Base-by-base conservation (phyloP, 2,113 vertebrate genomes). In the Neoarius graeffei region DNA sequence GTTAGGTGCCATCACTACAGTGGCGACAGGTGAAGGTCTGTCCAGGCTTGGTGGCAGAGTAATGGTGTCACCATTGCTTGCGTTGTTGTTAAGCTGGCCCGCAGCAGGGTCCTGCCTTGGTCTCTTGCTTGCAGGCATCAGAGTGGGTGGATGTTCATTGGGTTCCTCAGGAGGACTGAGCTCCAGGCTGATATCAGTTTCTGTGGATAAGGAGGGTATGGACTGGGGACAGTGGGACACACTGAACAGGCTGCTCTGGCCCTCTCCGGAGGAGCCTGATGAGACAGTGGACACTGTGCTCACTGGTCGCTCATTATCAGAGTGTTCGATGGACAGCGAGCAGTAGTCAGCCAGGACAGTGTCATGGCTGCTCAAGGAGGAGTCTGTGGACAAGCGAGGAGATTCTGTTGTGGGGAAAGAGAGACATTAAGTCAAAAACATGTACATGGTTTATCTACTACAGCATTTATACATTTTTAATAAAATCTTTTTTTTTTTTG, bases 211-310 rank as follows among this genome's bases (percentile, higher is more conserved):
- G 8, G 69, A 50, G 20, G 69, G 62, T 3, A 64, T 35, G 10
- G 64, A 42, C 87, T 74, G 0, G 83, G 91, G 88, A 91, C 50
- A 27, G 59, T 85, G 0, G 14, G 1, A 76, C 4, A 23, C 73
- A 7, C 48, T 48, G 57, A 69, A 88, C 81, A 9, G 88, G 89
- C 94, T 93, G 20, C 95, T 89, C 1, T 14, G 91, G 84, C 81
- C 82, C 76, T 89, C 89, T 11, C 23, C 94, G 5, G 95, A 96
- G 0, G 97, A 97, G 48, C 94, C 94, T 0, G 96, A 97, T 8
- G 96, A 96, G 77, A 95, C 92, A 62, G 95, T 95, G 1, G 91
- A 95, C 84, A 94, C 93, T 15, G 94, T 86, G 90, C 95, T 97
- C 91, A 95, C 91, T 0, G 97, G 96, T 48, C 95, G 95, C 64